Percentiles rank a stretch among this genome's conserved stretches.
These are phyloP conservation scores for Ectropis crepuscularia DNA, from an alignment of 2,888 invertebrate species.

Conservation along the genomic window DNA sequence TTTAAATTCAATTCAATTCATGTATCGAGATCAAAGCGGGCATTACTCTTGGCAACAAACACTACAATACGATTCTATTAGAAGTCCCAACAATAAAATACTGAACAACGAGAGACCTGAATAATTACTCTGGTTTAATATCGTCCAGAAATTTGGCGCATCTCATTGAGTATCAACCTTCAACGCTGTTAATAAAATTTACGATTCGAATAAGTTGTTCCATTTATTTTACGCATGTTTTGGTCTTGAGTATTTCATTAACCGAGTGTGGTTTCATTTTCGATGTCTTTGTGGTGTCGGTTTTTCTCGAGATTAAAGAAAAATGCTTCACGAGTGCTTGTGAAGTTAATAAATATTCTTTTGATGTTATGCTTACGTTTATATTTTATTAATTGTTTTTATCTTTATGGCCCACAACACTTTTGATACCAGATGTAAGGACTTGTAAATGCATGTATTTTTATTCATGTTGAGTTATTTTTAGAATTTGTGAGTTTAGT, in stretches of 20 bases:
- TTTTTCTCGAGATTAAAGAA: conserved; percentile 32
- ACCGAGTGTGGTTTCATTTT: conserved; percentile 38
- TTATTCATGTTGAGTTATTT: background rate
- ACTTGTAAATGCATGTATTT: conserved; percentile 9
- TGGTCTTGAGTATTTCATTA: conserved; percentile 43
- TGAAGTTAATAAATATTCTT: conserved; percentile 1
- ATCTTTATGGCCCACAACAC: conserved; percentile 7
- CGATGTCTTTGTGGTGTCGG: conserved; percentile 40
- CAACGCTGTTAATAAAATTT: conserved; percentile 57
- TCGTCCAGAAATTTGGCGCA: conserved; percentile 47
- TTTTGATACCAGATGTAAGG: conserved; percentile 10
- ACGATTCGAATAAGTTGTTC: conserved; percentile 53
- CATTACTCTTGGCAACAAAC: conserved; percentile 58
- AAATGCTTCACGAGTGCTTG: conserved; percentile 13
- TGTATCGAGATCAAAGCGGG: conserved; percentile 70
- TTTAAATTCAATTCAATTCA: conserved; percentile 61
- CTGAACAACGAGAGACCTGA: conserved; percentile 45
- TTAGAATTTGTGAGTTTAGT: background rate
- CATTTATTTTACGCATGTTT: conserved; percentile 54
- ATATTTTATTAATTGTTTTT: conserved; percentile 9
- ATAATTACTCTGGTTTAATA: conserved; percentile 55
- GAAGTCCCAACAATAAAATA: conserved; percentile 57
- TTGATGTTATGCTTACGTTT: background rate
- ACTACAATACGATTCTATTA: conserved; percentile 44
- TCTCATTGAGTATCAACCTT: conserved; percentile 53